phyloP scores from a whole-genome alignment of 2,888 invertebrate species.

The Diaperis boleti region DNA sequence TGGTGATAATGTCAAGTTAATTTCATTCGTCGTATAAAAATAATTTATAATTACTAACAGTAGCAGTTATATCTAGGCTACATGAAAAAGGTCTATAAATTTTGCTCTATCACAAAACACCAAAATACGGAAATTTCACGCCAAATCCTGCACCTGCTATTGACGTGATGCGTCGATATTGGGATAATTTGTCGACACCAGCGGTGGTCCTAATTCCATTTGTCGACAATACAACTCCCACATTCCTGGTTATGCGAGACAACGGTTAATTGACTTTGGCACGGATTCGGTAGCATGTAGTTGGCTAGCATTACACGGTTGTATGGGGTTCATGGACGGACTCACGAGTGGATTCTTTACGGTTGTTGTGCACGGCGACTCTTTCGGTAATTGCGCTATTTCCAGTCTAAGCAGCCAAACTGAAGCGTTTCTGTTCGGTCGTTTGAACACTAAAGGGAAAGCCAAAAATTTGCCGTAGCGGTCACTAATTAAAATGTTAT shows the following conservation, averaged over 20 bases:
- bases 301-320: no score
- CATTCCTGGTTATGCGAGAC: slow-evolving; percentile 17
- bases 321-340: slow-evolving; percentile 5
- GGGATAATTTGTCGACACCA: slow-evolving; percentile 14
- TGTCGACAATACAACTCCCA: slow-evolving; percentile 19
- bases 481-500: no score
- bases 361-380: neutral
- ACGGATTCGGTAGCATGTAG: slow-evolving; percentile 12
- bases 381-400: slow-evolving; percentile 4
- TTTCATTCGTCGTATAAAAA: no score
- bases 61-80: no score
- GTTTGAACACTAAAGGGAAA: neutral
- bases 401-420: neutral
- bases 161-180: slow-evolving; percentile 9
- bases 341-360: neutral
- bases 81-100: no score
- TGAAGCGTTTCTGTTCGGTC: neutral
- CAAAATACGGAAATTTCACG: neutral
- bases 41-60: no score
- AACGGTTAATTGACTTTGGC: slow-evolving; percentile 14
- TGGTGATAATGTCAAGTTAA: no score
- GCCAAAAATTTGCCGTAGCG: no score
- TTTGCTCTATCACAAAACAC: no score
- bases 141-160: neutral
- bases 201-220: slow-evolving; percentile 18